Conservation (phyloP, 2,113 vertebrate genomes). For the Saiga tatarica region DNA sequence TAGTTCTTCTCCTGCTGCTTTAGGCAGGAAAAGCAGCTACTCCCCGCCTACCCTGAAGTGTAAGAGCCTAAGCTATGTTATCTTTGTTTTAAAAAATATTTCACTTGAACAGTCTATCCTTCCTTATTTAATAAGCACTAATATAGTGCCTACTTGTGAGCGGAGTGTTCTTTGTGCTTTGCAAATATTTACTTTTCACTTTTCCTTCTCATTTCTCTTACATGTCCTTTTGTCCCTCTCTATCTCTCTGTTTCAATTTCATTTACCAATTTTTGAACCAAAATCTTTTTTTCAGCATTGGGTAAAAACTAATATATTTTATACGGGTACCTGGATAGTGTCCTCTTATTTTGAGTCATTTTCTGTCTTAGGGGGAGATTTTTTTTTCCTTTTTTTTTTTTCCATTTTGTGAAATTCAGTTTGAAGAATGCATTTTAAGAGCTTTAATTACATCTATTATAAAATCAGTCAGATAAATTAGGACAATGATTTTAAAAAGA, state of each 20-base stretch:
- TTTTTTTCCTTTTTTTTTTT: neutral
- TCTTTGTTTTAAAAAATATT: neutral
- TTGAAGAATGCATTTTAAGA: constrained; percentile 32
- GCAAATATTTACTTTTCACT: neutral
- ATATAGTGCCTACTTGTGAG: neutral
- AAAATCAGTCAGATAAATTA: constrained; percentile 22
- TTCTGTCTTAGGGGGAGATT: too few relatives aligned
- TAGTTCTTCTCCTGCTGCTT: neutral
- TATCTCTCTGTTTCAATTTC: neutral
- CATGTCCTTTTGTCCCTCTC: neutral
- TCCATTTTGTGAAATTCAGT: neutral
- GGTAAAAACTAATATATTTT: neutral
- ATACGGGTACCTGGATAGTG: neutral
- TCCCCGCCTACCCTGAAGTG: rapidly evolving
- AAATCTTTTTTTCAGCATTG: neutral
- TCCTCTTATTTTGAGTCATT: neutral
- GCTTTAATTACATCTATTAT: constrained; percentile 16
- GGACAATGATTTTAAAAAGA: neutral
- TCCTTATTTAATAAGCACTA: neutral
- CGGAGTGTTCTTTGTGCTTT: neutral
- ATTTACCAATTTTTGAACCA: neutral
- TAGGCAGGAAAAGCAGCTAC: neutral
- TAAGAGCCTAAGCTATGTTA: neutral
- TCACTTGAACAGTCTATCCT: neutral
- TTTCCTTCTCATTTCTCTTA: neutral